These are phyloP conservation scores for Galeopterus variegatus DNA, from an alignment of 2,113 vertebrate genomes.

Conservation along the genomic window DNA sequence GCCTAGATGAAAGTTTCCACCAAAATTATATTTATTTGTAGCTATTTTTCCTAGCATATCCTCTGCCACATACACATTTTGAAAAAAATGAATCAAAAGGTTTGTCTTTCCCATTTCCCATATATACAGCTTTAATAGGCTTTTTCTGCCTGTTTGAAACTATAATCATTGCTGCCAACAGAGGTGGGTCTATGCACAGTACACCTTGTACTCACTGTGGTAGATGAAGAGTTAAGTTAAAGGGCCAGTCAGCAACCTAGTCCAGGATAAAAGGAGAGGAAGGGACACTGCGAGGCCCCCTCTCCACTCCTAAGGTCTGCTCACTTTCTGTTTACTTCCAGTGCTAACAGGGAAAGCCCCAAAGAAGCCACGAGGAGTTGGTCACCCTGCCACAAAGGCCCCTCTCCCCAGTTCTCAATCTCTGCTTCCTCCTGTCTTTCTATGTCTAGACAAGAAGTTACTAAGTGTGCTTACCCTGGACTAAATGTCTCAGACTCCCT, in stretches of 20 bases:
- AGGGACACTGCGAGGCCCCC: neutral
- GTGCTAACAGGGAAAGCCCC: neutral
- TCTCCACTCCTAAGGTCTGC: neutral
- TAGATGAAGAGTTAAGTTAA: constrained; percentile 12
- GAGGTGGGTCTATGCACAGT: neutral
- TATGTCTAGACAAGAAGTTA: neutral
- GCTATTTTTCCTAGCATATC: neutral
- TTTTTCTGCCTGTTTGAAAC: constrained; percentile 29
- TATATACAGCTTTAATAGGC: neutral
- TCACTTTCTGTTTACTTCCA: neutral
- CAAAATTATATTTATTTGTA: neutral
- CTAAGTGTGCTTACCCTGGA: neutral
- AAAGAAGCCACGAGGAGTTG: fast-evolving
- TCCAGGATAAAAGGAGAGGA: neutral
- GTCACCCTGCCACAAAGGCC: neutral
- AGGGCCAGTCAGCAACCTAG: neutral
- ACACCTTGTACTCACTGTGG: neutral
- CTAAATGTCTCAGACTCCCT: neutral
- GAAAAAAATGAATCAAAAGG: neutral
- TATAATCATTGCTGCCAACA: neutral
- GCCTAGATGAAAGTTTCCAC: neutral
- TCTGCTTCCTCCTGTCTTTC: neutral
- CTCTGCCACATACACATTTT: neutral
- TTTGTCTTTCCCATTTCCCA: constrained; percentile 2
- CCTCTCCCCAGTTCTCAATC: neutral